Evolutionary conservation across 2,888 invertebrate genomes (phyloP).

Genomic region (Acronicta leporina): DNA sequence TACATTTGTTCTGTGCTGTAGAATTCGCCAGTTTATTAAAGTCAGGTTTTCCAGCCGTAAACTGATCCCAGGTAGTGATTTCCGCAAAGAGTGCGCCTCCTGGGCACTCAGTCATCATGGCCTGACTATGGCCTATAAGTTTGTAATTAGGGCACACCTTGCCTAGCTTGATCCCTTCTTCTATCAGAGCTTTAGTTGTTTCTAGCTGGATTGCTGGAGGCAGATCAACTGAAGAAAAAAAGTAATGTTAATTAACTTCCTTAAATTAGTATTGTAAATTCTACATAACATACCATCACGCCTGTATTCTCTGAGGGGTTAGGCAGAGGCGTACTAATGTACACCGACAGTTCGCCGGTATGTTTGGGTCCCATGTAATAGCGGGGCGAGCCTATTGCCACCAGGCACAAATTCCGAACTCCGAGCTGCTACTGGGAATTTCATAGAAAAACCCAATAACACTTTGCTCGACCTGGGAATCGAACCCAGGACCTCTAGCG

Average conservation of each 20-base stretch:
- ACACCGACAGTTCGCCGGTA: too few relatives aligned
- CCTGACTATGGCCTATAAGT: slow-evolving; percentile 90
- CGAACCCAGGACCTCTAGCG: too few relatives aligned
- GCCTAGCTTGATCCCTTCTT: slow-evolving; percentile 87
- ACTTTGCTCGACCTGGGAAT: too few relatives aligned
- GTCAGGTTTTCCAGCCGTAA: slow-evolving; percentile 46
- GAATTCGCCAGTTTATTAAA: slow-evolving; percentile 8
- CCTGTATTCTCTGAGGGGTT: too few relatives aligned
- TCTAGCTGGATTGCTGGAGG: slow-evolving; percentile 89
- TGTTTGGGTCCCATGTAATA: too few relatives aligned
- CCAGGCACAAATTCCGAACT: too few relatives aligned
- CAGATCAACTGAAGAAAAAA: slow-evolving; percentile 78
- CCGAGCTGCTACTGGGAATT: too few relatives aligned
- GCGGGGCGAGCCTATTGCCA: too few relatives aligned
- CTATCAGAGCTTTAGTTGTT: slow-evolving; percentile 88
- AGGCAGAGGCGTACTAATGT: too few relatives aligned
- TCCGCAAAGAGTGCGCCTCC: slow-evolving; percentile 89
- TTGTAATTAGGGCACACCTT: slow-evolving; percentile 88
- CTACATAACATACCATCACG: too few relatives aligned
- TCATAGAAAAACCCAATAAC: too few relatives aligned
- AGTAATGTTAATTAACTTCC: neutral
- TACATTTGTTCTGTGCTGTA: neutral
- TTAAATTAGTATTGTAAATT: neutral
- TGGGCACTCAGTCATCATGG: slow-evolving; percentile 90
- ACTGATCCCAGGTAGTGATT: slow-evolving; percentile 91